These are phyloP conservation scores for Salticus scenicus DNA, from an alignment of 2,888 invertebrate species.

Conservation along the genomic window DNA sequence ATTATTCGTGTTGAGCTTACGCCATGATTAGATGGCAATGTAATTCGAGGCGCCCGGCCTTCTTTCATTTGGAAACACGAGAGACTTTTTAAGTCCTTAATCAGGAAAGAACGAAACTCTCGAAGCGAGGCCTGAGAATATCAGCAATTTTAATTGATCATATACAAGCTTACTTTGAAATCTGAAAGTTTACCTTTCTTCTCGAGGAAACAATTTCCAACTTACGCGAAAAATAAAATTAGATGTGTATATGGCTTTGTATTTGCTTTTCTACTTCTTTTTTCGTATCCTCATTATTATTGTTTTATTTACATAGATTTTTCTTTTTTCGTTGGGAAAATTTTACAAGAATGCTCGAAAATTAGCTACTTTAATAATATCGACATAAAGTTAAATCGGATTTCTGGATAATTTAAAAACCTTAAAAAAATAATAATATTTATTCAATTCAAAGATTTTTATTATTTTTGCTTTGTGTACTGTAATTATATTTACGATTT, in stretches of 20 bases:
- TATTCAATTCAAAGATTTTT: no score
- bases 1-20: conserved; percentile 30
- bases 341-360: no score
- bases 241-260: neutral
- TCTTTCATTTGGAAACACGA: conserved; percentile 9
- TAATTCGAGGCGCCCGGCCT: conserved; percentile 12
- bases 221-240: conserved; percentile 5
- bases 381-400: no score
- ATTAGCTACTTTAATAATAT: no score
- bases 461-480: no score
- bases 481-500: no score
- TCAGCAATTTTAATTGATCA: conserved; percentile 17
- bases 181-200: conserved; percentile 9
- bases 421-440: no score
- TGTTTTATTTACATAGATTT: neutral
- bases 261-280: neutral
- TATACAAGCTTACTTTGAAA: neutral
- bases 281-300: neutral
- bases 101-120: neutral
- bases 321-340: neutral
- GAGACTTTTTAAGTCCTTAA: conserved; percentile 19
- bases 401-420: no score
- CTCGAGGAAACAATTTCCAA: neutral
- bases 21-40: conserved; percentile 24
- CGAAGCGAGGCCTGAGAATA: neutral